Base-by-base conservation (phyloP, 2,113 vertebrate species). In the Peromyscus polionotus region DNA sequence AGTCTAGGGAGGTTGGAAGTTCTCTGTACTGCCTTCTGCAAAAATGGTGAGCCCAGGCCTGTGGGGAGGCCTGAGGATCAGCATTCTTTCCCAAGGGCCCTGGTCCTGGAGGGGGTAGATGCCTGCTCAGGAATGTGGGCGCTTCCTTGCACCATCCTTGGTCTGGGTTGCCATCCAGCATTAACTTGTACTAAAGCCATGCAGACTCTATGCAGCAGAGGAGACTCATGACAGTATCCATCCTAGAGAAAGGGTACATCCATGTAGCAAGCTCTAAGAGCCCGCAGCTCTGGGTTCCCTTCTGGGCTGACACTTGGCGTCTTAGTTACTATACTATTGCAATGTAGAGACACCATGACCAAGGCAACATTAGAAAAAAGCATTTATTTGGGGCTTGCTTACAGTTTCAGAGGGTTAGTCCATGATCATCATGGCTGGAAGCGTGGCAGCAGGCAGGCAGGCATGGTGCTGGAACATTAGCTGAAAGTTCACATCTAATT, bases 91-190 rank as follows among this genome's bases (percentile, higher is more conserved):
- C 81, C 79, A 65, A 72, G 68, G 57, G 42, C 42, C 85, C 80
- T 54, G 14, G 72, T 45, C 6, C 0, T 3, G 33, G 28, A 83
- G 3, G 31, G 10, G 8, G 1, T 51, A 42, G 31, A n/a, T 13
- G 28, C 39, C 48, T 10, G 24, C 39, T 80, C 33, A 26, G 63
- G 17, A 12, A 31, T 67, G 36, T 0, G 7, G n/a, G 24, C 24
- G 36, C 28, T n/a, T 0, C 14, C 22, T 70, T 17, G 48, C 19
- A 22, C 11, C 20, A 76, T 36, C 51, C 9, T 28, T 75, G 11
- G 51, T 2, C 19, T 7, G 4, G 36, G 4, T 57, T 16, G 33
- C 22, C 20, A 1, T 0, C 12, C 12, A 16, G 1, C 5, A 28
- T 8, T n/a, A 68, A 2, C 2, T 48, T 39, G 0, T 33, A 67